Evolutionary conservation across 2,113 vertebrate genomes (phyloP), one percentile per base, ranked within the genome.

Genomic region (Cyanistes caeruleus): DNA sequence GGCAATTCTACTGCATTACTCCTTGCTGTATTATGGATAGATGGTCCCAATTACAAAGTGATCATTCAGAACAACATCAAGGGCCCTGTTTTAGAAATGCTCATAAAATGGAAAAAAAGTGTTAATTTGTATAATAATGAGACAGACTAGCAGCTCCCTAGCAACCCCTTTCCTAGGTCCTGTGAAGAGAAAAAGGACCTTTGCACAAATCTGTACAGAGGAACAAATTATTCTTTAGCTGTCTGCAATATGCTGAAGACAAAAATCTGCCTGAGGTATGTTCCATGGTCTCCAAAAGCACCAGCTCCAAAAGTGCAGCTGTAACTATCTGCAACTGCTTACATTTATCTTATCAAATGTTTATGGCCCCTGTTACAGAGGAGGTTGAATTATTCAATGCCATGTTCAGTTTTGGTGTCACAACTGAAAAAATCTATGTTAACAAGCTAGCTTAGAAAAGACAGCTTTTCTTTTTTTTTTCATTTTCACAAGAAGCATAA

Each of bases 31-130:
- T 33, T 90, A 55, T 9, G 59, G 21, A 16, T 25, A 46, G 24
- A 15, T 77, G 39, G 87, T 58, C 33, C 8, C 35, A 20, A 80
- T 35, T 5, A 83, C 72, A 62, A 75, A 82, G 49, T 7, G 10
- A 4, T 62, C 20, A 6, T 43, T 84, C 17, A 43, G 31, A 79
- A 33, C 9, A 5, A 15, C 27, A 10, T 49, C 69, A 43, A 60
- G 15, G 13, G 46, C 33, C 21, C 23, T 73, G 16, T 24, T 79
- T 75, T 55, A 82, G 67, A 93, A 96, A 65, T 16, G 39, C 48
- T 88, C 44, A 59, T 58, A n/a, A 74, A 83, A 67, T 0, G 0
- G 13, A 35, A 74, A 87, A 56, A 10, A 2, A 0, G 0, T 59
- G 15, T 39, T 70, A 31, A 70, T 74, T 85, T 73, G 14, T 85